A percentile compares a stretch with the other conserved stretches of the same genome.
These are phyloP conservation scores for Pogonomyrmex barbatus DNA, from an alignment of 1,140 invertebrate species.

Conservation along the genomic window DNA sequence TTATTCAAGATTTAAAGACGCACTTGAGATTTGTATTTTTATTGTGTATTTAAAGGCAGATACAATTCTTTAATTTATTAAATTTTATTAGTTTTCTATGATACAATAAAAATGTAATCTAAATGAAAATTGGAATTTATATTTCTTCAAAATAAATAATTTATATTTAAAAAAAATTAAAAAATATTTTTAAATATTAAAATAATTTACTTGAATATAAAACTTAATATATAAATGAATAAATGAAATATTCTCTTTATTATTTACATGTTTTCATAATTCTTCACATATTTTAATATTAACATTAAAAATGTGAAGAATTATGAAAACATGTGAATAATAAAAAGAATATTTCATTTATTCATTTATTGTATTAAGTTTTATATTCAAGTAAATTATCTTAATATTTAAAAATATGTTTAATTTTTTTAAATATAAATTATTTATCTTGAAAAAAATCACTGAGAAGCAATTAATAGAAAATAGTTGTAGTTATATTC, in stretches of 20 bases:
- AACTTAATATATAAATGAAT: not conserved
- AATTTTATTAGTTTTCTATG: not conserved
- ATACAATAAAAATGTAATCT: not conserved
- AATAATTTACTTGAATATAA: not conserved
- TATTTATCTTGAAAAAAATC: not conserved
- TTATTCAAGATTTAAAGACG: slow-evolving; percentile 1
- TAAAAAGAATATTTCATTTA: not conserved
- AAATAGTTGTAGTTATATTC: not conserved
- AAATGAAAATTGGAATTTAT: not conserved
- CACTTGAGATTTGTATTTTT: not conserved
- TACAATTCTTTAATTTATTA: not conserved
- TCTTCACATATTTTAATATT: not conserved
- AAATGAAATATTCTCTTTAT: not conserved
- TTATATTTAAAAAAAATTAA: not conserved
- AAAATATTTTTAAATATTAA: not conserved
- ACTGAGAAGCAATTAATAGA: not conserved
- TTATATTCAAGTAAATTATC: not conserved
- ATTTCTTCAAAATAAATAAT: not conserved
- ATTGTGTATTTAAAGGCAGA: not conserved
- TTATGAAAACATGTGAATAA: not conserved
- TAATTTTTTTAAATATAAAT: not conserved
- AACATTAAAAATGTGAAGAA: not conserved
- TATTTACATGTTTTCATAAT: not conserved
- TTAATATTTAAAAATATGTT: not conserved
- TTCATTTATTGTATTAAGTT: not conserved